Evolutionary conservation across 2,888 invertebrate genomes (phyloP).

Genomic region (Ectropis crepuscularia): DNA sequence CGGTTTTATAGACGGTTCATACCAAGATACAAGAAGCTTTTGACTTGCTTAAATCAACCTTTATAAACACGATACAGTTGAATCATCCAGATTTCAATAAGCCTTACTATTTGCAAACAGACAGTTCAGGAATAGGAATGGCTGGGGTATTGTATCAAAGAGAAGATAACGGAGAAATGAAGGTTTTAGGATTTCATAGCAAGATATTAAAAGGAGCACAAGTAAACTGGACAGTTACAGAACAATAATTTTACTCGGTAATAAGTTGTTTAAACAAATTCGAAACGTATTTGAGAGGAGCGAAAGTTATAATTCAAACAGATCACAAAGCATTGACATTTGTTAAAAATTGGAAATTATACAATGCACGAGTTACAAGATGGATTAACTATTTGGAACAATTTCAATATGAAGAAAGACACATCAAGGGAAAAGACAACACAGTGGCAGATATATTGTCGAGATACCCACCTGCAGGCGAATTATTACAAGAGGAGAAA

Average conservation of each 20-base stretch:
- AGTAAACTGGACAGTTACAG: background rate
- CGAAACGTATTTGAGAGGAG: too few relatives aligned
- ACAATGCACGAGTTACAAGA: too few relatives aligned
- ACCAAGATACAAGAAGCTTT: constrained; percentile 18
- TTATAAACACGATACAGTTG: background rate
- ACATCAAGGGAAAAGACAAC: too few relatives aligned
- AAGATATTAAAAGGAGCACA: constrained; percentile 2
- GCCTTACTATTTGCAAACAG: constrained; percentile 3
- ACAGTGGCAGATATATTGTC: too few relatives aligned
- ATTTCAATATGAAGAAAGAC: too few relatives aligned
- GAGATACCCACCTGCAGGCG: too few relatives aligned
- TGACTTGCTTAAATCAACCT: background rate
- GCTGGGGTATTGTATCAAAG: background rate
- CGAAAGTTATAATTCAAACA: too few relatives aligned
- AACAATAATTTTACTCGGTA: background rate
- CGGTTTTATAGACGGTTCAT: constrained; percentile 44
- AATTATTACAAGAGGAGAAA: too few relatives aligned
- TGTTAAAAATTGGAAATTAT: too few relatives aligned
- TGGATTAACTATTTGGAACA: too few relatives aligned
- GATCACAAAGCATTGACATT: too few relatives aligned
- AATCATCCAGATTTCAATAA: background rate
- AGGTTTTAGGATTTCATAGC: background rate
- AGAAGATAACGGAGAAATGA: background rate
- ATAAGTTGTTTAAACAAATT: background rate
- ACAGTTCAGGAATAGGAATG: background rate